Percentiles rank a stretch among this genome's conserved stretches.
phyloP scores from a whole-genome alignment of 1,140 invertebrate genomes.

The Drosophila kanapiae region DNA sequence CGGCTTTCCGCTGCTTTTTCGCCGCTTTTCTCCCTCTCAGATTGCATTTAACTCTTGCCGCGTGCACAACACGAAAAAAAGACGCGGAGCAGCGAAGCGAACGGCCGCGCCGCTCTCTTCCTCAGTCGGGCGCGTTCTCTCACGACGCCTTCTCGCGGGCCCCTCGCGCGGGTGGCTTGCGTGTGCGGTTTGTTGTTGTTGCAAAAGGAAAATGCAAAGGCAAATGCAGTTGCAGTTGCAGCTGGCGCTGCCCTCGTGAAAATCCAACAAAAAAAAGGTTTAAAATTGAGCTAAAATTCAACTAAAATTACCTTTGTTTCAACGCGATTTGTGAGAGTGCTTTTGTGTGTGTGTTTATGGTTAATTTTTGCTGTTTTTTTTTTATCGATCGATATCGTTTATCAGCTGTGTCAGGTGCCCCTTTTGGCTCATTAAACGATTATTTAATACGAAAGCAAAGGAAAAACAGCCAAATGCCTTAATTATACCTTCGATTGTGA shows the following conservation, averaged over 20 bases:
- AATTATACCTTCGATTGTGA: constrained; percentile 53
- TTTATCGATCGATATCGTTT: constrained; percentile 46
- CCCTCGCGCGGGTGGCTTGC: constrained; percentile 39
- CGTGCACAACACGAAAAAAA: constrained; percentile 69
- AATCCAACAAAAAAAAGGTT: constrained; percentile 27
- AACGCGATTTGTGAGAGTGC: no score
- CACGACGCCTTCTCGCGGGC: constrained; percentile 19
- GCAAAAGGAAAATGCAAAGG: constrained; percentile 34
- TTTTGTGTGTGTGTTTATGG: constrained; percentile 26
- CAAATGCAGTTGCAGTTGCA: constrained; percentile 27
- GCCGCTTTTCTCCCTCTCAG: constrained; percentile 43
- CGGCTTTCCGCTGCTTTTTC: constrained; percentile 28
- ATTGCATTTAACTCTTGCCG: constrained; percentile 83
- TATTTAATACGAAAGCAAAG: constrained; percentile 56
- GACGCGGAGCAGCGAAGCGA: constrained; percentile 60
- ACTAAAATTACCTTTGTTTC: constrained; percentile 17
- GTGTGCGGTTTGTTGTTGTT: constrained; percentile 47
- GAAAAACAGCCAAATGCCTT: constrained; percentile 30
- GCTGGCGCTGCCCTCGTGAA: constrained; percentile 18
- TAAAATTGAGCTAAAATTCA: constrained; percentile 17
- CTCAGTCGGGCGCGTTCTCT: no score
- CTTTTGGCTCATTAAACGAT: constrained; percentile 65
- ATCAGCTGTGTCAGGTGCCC: constrained; percentile 53
- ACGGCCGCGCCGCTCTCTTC: constrained; percentile 54
- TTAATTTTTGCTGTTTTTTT: not conserved